phyloP scores from a whole-genome alignment of 2,888 invertebrate genomes.

The Andrena dorsata region DNA sequence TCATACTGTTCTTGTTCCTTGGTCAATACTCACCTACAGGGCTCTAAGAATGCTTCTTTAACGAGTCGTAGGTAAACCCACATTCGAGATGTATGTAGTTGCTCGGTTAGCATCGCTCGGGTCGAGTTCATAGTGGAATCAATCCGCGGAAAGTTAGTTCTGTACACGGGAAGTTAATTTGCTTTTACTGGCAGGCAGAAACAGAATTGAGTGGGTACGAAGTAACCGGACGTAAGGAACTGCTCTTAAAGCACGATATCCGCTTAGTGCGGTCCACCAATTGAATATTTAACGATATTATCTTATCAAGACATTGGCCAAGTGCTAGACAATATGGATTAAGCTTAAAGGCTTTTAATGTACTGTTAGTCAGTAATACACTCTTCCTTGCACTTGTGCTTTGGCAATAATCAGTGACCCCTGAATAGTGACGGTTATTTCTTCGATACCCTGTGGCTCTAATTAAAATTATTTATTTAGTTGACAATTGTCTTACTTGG shows the following conservation, averaged over 20 bases:
- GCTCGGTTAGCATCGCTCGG: neutral
- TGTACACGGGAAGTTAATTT: constrained; percentile 56
- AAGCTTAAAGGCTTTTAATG: constrained; percentile 8
- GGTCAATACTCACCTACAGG: too few species aligned
- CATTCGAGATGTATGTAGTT: neutral
- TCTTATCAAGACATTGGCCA: constrained; percentile 49
- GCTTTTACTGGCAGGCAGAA: constrained; percentile 58
- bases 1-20: too few species aligned
- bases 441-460: neutral
- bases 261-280: constrained; percentile 48
- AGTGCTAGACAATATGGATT: constrained; percentile 24
- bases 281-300: constrained; percentile 62
- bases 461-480: constrained; percentile 20
- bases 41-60: too few species aligned
- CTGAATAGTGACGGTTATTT: neutral
- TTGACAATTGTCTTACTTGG: neutral
- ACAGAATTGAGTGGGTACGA: constrained; percentile 54
- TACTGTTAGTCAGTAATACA: neutral
- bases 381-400: neutral
- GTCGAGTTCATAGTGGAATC: constrained; percentile 38
- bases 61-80: too few species aligned
- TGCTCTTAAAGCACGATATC: constrained; percentile 44
- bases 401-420: neutral
- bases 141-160: constrained; percentile 52
- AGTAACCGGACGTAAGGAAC: constrained; percentile 62